A percentile compares a stretch with the other conserved stretches of the same genome.
These are phyloP conservation scores for Dione vanillae DNA, from an alignment of 2,888 invertebrate species.

Conservation along the genomic window DNA sequence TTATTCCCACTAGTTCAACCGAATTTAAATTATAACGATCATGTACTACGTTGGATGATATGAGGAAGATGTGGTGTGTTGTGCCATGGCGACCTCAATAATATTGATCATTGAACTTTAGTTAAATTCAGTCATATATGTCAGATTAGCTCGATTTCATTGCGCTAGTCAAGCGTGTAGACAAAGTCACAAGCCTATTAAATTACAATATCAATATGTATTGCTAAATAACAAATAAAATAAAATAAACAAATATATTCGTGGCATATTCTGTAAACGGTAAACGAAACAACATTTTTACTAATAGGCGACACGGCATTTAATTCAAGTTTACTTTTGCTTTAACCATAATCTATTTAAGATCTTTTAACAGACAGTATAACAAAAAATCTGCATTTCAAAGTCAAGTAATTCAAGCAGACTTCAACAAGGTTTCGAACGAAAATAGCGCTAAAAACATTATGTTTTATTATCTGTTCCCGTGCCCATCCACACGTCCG, in stretches of 20 bases:
- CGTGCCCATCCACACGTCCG: constrained; percentile 37
- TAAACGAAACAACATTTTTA: constrained; percentile 15
- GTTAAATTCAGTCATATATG: neutral
- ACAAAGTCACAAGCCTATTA: constrained; percentile 53
- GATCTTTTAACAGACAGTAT: neutral
- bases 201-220: constrained; percentile 39
- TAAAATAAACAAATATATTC: constrained; percentile 6
- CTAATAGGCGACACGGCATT: constrained; percentile 29
- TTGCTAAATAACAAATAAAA: constrained; percentile 4
- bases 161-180: constrained; percentile 59
- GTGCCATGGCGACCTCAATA: no score
- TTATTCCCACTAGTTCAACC: no score
- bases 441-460: constrained; percentile 22
- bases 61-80: no score
- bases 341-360: constrained; percentile 10
- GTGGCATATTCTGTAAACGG: neutral
- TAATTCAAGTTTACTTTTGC: constrained; percentile 17
- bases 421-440: constrained; percentile 7
- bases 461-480: constrained; percentile 38
- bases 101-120: neutral
- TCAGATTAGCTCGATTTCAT: constrained; percentile 44
- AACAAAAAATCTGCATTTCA: constrained; percentile 8
- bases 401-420: constrained; percentile 2
- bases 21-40: no score
- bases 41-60: no score